These are phyloP conservation scores for Escarpia spicata DNA, from an alignment of 2,888 invertebrate species.

Conservation along the genomic window DNA sequence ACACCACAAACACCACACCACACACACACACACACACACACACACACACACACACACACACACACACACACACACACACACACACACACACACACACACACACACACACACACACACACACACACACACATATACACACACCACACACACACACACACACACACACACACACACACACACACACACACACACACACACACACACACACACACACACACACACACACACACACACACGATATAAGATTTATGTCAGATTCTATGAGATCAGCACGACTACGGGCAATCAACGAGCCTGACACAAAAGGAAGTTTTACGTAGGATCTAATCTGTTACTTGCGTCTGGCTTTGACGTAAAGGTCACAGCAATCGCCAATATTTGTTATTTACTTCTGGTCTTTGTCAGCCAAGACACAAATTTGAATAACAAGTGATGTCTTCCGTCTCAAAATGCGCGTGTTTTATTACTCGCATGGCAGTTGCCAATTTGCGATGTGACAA, in stretches of 20 bases:
- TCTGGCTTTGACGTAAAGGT: background rate
- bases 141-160: background rate
- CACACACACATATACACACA: background rate
- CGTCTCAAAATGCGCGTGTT: background rate
- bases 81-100: background rate
- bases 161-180: background rate
- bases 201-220: constrained; percentile 16
- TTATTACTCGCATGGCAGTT: background rate
- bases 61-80: background rate
- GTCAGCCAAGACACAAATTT: background rate
- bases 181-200: constrained; percentile 6
- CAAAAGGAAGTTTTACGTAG: background rate
- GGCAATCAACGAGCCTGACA: background rate
- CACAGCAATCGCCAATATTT: background rate
- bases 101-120: background rate
- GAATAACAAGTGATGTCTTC: background rate
- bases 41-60: background rate
- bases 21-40: background rate
- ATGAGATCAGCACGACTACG: background rate
- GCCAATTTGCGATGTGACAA: background rate
- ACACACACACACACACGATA: background rate
- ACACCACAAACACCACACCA: background rate
- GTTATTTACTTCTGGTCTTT: constrained; percentile 3
- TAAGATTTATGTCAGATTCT: background rate
- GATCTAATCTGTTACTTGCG: background rate